phyloP scores from a whole-genome alignment of 2,113 vertebrate genomes.

The Bolborhynchus lineola region DNA sequence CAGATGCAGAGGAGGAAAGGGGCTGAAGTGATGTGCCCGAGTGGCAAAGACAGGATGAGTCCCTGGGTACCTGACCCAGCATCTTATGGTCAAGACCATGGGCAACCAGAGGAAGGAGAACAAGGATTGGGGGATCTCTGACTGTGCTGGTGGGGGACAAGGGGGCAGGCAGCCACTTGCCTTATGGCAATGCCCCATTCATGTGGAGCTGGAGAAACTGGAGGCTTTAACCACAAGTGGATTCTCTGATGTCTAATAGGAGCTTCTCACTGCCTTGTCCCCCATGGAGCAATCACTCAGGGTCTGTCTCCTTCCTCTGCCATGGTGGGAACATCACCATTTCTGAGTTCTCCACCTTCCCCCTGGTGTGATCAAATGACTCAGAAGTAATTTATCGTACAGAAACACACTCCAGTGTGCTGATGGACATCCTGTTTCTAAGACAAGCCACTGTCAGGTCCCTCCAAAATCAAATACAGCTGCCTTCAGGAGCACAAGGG shows the following conservation, averaged over 20 bases:
- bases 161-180: not conserved
- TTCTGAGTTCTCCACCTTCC: not conserved
- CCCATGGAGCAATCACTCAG: not conserved
- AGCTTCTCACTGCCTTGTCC: not conserved
- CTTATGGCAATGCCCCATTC: not conserved
- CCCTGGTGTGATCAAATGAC: not conserved
- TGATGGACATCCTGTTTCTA: rapidly evolving
- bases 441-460: not conserved
- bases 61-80: not conserved
- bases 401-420: not conserved
- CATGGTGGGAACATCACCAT: not conserved
- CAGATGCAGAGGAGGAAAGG: not conserved
- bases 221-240: not conserved
- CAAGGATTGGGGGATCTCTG: not conserved
- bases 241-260: not conserved
- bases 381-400: not conserved
- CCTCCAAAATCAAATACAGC: not conserved
- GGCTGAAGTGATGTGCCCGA: not conserved
- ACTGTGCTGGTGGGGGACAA: rapidly evolving
- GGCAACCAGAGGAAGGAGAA: not conserved
- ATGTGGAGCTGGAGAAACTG: not conserved
- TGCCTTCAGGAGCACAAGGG: not conserved
- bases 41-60: not conserved
- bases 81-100: not conserved
- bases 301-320: not conserved